phyloP scores from a whole-genome alignment of 2,113 vertebrate species.

The Platysteira castanea region DNA sequence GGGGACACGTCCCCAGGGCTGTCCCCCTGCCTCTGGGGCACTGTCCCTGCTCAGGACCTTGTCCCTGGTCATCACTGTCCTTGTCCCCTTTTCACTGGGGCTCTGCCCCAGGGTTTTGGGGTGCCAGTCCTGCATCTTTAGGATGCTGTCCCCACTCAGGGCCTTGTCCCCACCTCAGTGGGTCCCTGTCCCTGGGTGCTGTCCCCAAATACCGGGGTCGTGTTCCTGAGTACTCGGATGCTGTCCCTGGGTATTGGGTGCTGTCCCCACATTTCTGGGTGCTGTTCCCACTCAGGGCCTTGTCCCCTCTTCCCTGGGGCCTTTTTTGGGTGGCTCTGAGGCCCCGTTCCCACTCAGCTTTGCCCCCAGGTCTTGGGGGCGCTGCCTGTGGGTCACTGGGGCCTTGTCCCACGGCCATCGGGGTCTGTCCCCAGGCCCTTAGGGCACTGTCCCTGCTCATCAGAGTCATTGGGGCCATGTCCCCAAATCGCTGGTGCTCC shows the following conservation, averaged over 20 bases:
- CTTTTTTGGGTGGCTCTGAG: neutral
- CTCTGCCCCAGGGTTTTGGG: no score
- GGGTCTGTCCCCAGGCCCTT: neutral
- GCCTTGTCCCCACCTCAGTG: neutral
- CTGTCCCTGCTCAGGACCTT: neutral
- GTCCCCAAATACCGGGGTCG: neutral
- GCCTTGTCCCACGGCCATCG: neutral
- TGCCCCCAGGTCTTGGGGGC: neutral
- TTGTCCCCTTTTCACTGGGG: neutral
- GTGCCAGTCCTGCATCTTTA: neutral
- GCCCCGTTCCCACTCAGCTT: neutral
- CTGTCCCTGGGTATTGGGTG: neutral
- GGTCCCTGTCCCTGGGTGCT: neutral
- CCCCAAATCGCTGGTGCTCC: accelerated
- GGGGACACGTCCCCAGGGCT: neutral
- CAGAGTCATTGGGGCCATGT: accelerated
- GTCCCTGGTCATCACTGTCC: neutral
- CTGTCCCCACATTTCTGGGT: neutral
- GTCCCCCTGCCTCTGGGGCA: neutral
- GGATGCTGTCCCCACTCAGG: neutral
- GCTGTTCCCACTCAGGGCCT: neutral
- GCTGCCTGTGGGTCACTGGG: neutral
- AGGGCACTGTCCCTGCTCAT: neutral
- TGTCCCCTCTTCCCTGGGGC: neutral
- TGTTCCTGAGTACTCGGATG: accelerated